Base-by-base conservation (phyloP, 2,888 invertebrate species). In the Drosophila limbata region DNA sequence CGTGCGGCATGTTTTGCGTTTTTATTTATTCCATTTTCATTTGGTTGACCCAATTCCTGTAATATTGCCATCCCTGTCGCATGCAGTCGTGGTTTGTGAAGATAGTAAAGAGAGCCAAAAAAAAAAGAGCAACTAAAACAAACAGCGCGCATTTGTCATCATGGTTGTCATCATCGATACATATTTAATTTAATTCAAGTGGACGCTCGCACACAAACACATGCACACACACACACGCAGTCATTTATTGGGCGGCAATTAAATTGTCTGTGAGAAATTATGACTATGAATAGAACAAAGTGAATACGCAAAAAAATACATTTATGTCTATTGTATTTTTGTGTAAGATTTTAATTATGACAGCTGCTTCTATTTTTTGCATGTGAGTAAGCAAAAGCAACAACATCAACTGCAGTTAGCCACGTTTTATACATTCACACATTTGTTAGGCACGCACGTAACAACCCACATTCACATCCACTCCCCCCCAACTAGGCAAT, bases 21-120 rank as follows among this genome's bases (percentile, higher is more conserved):
- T 67, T 72, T 72, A 66, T 62, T 67, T 69, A 56, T 68, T 68
- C 63, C 63, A 66, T 76, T 80, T 71, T 67, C 60, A 73, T 73
- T 82, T 68, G 68, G 28, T 48, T 89, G 82, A 88, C 86, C 81
- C 69, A 75, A 75, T 81, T 90, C 42, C 52, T 50, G 8, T 31
- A 31, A 47, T 75, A 42, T 67, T 53, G 62, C 60, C 45, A 8
- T 67, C 63, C 56, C 62, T 71, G 52, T 70, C 66, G 19, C 55
- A 35, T 74, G 63, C 60, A 74, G 39, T 53, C 45, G 40, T 68
- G 52, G 21, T 13, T 28, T 73, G 84, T 5, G 25, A 25, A 25
- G 25, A 25, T 84, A 84, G 63, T 66, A 37, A 63, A 69, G 61
- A 63, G 65, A 64, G 57, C 40, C 56, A 15, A 13, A 37, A 48